Evolutionary conservation across 2,888 invertebrate genomes (phyloP), one percentile per base, ranked within the genome.

Genomic region (Micropterix aruncella): DNA sequence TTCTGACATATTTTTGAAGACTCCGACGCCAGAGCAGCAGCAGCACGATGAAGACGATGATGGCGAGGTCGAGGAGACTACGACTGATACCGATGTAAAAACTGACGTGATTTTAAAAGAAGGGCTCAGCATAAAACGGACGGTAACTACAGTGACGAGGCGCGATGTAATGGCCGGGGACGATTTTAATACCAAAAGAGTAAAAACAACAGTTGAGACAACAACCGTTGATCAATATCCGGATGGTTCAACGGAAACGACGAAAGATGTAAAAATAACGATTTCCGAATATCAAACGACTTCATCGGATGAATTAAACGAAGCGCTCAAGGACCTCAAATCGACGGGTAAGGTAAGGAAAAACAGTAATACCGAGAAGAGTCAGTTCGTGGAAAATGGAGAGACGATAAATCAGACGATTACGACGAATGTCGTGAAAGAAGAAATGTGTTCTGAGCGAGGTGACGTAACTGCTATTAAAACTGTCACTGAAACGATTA

Each of bases 181-280:
- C 42, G 71, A 76, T 50, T 59, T 59, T 48, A 65, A 60, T 56
- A 71, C 74, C 38, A 75, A 73, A 59, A 70, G 77, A 16, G 65
- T 76, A 44, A 69, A 75, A 52, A 75, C 75, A 39, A 75, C 76
- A 9, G 63, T 74, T 40, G 75, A 74, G 54, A 71, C 70, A 1
- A 62, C 60, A 4, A 68, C 66, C 16, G 60, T 67, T 2, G 70
- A 70, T 52, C 65, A 63, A 53, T 69, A 63, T 52, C 68, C 70
- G 2, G 71, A 73, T 54, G 75, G 74, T 19, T 72, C 75, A 2
- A 68, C 72, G 41, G 74, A 75, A 57, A 70, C 70, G 3, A 70
- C 70, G 1, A 70, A 68, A 59, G 71, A 71, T 50, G 66, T 70
- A 1, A 70, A 71, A 58, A 67, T 71, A 39, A 71, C 71, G 2